These are phyloP conservation scores for Ceratosolen fusciceps DNA, from an alignment of 1,140 invertebrate genomes.

Conservation along the genomic window DNA sequence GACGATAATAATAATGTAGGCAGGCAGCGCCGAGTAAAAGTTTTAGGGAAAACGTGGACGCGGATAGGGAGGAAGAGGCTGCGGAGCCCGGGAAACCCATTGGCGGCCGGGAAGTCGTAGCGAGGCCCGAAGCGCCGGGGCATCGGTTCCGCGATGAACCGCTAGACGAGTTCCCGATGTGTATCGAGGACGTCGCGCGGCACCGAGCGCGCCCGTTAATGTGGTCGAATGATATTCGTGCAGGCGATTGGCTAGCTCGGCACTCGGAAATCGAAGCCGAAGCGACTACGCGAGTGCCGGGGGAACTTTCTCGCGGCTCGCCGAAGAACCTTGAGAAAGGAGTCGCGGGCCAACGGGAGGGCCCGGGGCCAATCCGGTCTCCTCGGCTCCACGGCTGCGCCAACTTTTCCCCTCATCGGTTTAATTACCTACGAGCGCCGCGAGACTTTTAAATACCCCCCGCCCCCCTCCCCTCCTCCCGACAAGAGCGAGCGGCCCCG, in stretches of 20 bases:
- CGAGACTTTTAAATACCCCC: neutral
- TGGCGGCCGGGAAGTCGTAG: too few relatives aligned
- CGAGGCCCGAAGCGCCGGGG: neutral
- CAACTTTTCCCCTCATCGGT: conserved; percentile 20
- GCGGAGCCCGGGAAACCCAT: too few relatives aligned
- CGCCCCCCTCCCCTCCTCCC: too few relatives aligned
- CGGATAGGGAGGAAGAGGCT: too few relatives aligned
- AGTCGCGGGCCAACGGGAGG: too few relatives aligned
- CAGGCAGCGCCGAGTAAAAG: too few relatives aligned
- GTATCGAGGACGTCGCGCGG: conserved; percentile 26
- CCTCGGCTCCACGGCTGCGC: neutral
- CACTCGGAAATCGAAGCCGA: conserved; percentile 37
- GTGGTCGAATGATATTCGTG: conserved; percentile 21
- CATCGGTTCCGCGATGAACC: neutral
- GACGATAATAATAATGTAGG: too few relatives aligned
- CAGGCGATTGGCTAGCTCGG: neutral
- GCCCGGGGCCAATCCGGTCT: conserved; percentile 29
- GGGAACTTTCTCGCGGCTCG: conserved; percentile 35
- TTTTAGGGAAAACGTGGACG: too few relatives aligned
- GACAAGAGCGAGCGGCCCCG: neutral
- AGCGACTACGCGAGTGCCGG: conserved; percentile 6
- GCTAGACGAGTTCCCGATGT: neutral
- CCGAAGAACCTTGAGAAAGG: conserved; percentile 48
- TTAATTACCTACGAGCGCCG: neutral
- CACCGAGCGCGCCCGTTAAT: neutral